Base-by-base conservation (phyloP, 2,888 invertebrate species). In the Lasioglossum pauxillum region DNA sequence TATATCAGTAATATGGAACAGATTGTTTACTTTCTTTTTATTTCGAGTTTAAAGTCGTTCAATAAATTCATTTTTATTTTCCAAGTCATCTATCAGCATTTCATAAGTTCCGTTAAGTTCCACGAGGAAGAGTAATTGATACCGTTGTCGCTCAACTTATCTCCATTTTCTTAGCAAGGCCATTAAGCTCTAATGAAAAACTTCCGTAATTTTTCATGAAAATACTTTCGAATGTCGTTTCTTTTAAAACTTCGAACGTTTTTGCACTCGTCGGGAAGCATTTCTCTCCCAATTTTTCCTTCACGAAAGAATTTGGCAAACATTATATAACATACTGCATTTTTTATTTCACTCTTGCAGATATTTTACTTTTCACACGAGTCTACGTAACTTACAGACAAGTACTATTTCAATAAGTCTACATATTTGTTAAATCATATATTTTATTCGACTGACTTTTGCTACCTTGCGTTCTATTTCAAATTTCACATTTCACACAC, bases 141-240 rank as follows among this genome's bases (percentile, higher is more conserved):
- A 64, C 31, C 31, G 64, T 64, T 64, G 64, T 64, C 64, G 64
- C 64, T 64, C 31, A 64, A 64, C 64, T 64, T 64, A 64, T 64
- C 64, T 31, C 16, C 64, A 64, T 64, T 64, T 64, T 64, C 31
- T 64, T 64, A 64, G 31, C 19, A 64, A 64, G 64, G 7, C 64
- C 64, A 64, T 35, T 64, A 64, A 64, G 64, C 64, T 31, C 64
- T 64, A 64, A 64, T 64, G 64, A 64, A 64, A 64, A 64, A 64
- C 64, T 64, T 64, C 8, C 19, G 7, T 19, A 31, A 64, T 64
- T 64, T 64, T 64, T 64, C 64, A 64, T 64, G 35, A 35, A 64
- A 35, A 64, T 64, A 64, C 19, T 64, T 19, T 31, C 31, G 27
- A 31, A 64, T 31, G 64, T 64, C 64, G 64, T 31, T 27, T 64